A percentile compares a stretch with the other conserved stretches of the same genome.
Conservation (phyloP, 1,140 invertebrate genomes). For the Adelges cooleyi region DNA sequence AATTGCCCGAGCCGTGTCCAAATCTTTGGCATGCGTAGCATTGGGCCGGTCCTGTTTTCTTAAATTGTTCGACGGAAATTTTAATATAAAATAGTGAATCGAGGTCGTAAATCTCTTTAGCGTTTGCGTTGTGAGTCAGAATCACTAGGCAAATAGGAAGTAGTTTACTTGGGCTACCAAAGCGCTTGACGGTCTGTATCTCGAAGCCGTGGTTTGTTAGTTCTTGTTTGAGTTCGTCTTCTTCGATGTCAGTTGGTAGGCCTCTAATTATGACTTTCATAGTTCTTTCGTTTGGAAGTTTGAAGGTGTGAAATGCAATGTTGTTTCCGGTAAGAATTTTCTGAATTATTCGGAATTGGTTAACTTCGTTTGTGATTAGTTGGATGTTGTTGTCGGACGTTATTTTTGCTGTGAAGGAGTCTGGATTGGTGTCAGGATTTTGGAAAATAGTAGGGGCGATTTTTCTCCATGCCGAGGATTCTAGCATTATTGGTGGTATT, state of each 20-base stretch:
- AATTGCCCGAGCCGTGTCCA: not conserved
- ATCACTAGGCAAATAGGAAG: not conserved
- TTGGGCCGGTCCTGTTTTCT: not conserved
- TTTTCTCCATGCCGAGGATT: not conserved
- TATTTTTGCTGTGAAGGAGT: not conserved
- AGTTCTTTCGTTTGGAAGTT: not conserved
- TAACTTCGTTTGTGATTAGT: not conserved
- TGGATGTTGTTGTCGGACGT: not conserved
- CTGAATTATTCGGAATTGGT: not conserved
- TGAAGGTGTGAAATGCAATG: not conserved
- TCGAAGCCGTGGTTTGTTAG: not conserved
- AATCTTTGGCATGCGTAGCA: slow-evolving; percentile 1
- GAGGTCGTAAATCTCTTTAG: not conserved
- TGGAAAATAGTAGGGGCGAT: not conserved
- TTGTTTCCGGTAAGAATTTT: not conserved
- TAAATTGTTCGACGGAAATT: not conserved
- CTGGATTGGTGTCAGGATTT: not conserved
- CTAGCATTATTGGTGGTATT: not conserved
- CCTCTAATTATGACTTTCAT: not conserved
- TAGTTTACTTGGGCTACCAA: not conserved
- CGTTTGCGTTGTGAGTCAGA: not conserved
- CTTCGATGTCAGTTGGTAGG: not conserved
- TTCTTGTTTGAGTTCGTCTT: not conserved
- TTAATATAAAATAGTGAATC: not conserved
- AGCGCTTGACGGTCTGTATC: not conserved